Evolutionary conservation across 2,888 invertebrate genomes (phyloP), one percentile per base, ranked within the genome.

Genomic region (Drosophila ustulata): DNA sequence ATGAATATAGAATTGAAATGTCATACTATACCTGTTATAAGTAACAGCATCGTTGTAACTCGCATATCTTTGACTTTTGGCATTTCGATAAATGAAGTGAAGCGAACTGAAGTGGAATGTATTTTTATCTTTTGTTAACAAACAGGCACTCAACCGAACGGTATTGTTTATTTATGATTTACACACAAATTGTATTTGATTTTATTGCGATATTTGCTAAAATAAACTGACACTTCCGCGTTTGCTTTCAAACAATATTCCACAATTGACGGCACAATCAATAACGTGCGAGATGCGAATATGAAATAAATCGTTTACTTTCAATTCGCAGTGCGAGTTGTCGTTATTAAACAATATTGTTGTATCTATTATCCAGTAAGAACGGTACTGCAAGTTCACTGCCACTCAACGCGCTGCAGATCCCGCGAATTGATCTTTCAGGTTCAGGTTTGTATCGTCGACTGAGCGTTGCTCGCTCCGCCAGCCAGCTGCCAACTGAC

Each of bases 1-100:
- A 34, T 45, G 18, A 45, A n/a, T 47, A 23, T 18, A 18, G 1
- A 18, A n/a, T 58, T 32, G 2, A 8, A 28, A 28, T 34, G 37
- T 66, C 87, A 84, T 58, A 83, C 85, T 84, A 84, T 58, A 83
- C 82, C 66, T 79, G 88, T 55, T 45, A 82, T 43, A 53, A 72
- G 53, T 45, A 73, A 45, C 82, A 74, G 75, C 85, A 75, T 75
- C 65, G 55, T 75, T 13, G 49, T 52, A 43, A n/a, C 45, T 55
- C 28, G 53, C 13, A 13, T 39, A 2, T 13, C 39, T 55, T 7
- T 45, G 3, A 43, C 47, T 32, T 56, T 57, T 41, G 37, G 18
- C 78, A 77, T 77, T 59, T 65, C 58, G 46, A 37, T 25, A 37
- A 28, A 18, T 34, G 45, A 39, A 23, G 46, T 55, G 37, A 30